Evolutionary conservation across 2,888 invertebrate genomes (phyloP).

Genomic region (Cerceris ruficornis): DNA sequence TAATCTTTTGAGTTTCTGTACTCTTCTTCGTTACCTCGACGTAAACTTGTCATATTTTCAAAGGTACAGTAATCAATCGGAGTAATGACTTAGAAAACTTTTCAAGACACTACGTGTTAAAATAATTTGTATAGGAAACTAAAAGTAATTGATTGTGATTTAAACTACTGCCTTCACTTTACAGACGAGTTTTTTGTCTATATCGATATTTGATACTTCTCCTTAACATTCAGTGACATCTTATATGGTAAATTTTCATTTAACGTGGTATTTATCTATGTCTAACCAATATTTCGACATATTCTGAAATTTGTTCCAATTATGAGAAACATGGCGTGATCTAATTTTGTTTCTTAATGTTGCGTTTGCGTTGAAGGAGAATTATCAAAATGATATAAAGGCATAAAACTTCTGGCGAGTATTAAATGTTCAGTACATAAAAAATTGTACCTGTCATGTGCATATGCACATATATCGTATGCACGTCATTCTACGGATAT

Average conservation of each 20-base stretch:
- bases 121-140: slow-evolving; percentile 25
- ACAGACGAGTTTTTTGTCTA: slow-evolving; percentile 39
- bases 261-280: not conserved
- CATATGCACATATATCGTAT: slow-evolving; percentile 40
- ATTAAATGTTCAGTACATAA: slow-evolving; percentile 54
- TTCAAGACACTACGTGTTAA: slow-evolving; percentile 8
- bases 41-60: slow-evolving; percentile 18
- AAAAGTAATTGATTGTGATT: slow-evolving; percentile 48
- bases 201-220: slow-evolving; percentile 36
- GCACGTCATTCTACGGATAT: slow-evolving; percentile 30
- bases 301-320: not conserved
- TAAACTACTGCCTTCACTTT: slow-evolving; percentile 54
- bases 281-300: not conserved
- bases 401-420: slow-evolving; percentile 34
- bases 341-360: no score
- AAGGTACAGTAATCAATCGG: slow-evolving; percentile 25
- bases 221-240: not conserved
- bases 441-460: slow-evolving; percentile 64
- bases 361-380: slow-evolving; percentile 5
- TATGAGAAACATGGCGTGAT: not conserved
- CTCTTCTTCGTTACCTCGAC: slow-evolving; percentile 26
- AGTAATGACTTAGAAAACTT: slow-evolving; percentile 43
- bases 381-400: slow-evolving; percentile 33
- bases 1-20: slow-evolving; percentile 18
- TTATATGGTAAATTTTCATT: not conserved